Evolutionary conservation across 1,140 invertebrate species (phyloP).

Genomic region (Coptotermes formosanus): DNA sequence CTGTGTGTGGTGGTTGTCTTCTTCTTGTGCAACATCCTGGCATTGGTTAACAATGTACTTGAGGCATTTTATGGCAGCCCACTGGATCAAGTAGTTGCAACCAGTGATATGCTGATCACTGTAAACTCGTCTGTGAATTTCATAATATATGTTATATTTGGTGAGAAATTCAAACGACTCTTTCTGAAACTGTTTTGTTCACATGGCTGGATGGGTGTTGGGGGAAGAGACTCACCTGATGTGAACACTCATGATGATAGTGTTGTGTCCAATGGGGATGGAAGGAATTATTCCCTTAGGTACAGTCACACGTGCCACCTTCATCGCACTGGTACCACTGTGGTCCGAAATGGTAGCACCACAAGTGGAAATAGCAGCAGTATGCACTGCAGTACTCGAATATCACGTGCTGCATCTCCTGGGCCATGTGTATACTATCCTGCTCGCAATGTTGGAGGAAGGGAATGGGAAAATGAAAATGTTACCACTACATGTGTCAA

Average conservation of each 20-base stretch:
- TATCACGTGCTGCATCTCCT: conserved; percentile 51
- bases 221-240: conserved; percentile 66
- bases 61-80: conserved; percentile 71
- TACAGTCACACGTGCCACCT: conserved; percentile 44
- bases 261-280: conserved; percentile 69
- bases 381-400: neutral
- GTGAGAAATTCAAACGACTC: conserved; percentile 90
- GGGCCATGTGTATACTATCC: conserved; percentile 70
- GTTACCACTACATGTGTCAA: conserved; percentile 14
- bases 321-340: conserved; percentile 60
- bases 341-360: conserved; percentile 41
- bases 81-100: conserved; percentile 75
- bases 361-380: neutral
- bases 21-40: conserved; percentile 89
- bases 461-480: conserved; percentile 20
- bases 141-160: conserved; percentile 95
- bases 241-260: conserved; percentile 74
- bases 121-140: conserved; percentile 97
- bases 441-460: neutral
- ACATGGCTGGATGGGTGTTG: conserved; percentile 49
- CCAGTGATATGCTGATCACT: conserved; percentile 89
- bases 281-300: conserved; percentile 48
- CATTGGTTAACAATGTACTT: conserved; percentile 83
- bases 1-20: conserved; percentile 92
- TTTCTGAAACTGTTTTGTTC: conserved; percentile 86